Conservation (phyloP, 2,888 invertebrate genomes). For the Blastobasis lacticolella region DNA sequence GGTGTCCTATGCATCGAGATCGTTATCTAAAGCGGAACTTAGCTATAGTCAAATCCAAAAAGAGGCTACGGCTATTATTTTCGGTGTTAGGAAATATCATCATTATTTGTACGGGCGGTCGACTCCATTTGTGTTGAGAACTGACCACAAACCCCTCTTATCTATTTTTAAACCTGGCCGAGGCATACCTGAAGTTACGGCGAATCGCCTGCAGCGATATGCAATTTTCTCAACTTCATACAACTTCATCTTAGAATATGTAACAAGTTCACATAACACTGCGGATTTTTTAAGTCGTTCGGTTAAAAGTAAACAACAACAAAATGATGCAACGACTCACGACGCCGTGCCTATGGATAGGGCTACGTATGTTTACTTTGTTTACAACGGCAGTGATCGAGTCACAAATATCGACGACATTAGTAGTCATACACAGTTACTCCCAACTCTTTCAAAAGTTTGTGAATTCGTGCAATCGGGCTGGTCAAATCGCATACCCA, state of each 20-base stretch:
- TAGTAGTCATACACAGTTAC: background rate
- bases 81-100: conserved; percentile 1
- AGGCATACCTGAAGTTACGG: conserved; percentile 15
- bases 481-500: conserved; percentile 3
- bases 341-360: no score
- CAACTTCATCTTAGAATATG: conserved; percentile 3
- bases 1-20: no score
- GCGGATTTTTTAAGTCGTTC: conserved; percentile 4
- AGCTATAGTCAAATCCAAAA: conserved; percentile 3
- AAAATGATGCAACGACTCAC: background rate
- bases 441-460: background rate
- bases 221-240: conserved; percentile 1
- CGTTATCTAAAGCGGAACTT: no score
- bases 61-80: conserved; percentile 1
- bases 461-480: background rate
- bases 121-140: no score
- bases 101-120: conserved; percentile 1
- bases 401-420: background rate
- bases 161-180: no score
- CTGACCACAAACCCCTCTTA: no score
- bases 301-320: background rate
- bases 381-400: background rate
- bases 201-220: conserved; percentile 10
- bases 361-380: no score
- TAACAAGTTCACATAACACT: conserved; percentile 3